Evolutionary conservation across 1,140 invertebrate genomes (phyloP), one percentile per base, ranked within the genome.

Genomic region (Danaus melanippus): DNA sequence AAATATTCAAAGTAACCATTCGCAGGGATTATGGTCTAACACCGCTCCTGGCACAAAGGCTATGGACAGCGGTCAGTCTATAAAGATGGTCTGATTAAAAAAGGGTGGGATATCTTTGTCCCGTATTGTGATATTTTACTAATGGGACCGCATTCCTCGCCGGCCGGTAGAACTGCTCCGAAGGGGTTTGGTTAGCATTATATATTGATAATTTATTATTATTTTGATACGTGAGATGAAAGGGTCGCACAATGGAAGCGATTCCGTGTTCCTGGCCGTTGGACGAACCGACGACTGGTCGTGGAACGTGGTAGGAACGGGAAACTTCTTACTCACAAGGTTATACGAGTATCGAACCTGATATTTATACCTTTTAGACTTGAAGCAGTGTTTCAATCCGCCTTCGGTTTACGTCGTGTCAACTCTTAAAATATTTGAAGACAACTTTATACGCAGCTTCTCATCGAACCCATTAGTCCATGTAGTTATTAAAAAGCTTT

Each of bases 181-280:
- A 49, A 65, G 70, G 68, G 53, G 46, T 61, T 60, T 59, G 58
- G 57, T 61, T 61, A 57, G 71, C 76, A 81, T 79, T 79, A 82
- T 82, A 82, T 85, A 81, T 78, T 75, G 59, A 79, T 79, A 84
- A 84, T 85, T 82, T 84, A 84, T 85, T 82, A 84, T 84, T 85
- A 85, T 85, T 85, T 84, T 84, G 80, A 85, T 85, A 81, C 73
- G 75, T 54, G 72, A 74, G 74, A 74, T 83, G 77, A 84, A 84
- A 82, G 82, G 79, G 78, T 79, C 68, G 41, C 62, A 80, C 71
- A 79, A 80, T 75, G 60, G 62, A 52, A 39, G 44, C 46, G 62
- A 75, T 83, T 83, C 79, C 76, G 74, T 70, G 72, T 83, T 76
- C 65, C 62, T 63, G 67, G 63, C 71, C 71, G 75, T 76, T 75